phyloP scores from a whole-genome alignment of 1,140 invertebrate genomes.

The Lycorma delicatula region DNA sequence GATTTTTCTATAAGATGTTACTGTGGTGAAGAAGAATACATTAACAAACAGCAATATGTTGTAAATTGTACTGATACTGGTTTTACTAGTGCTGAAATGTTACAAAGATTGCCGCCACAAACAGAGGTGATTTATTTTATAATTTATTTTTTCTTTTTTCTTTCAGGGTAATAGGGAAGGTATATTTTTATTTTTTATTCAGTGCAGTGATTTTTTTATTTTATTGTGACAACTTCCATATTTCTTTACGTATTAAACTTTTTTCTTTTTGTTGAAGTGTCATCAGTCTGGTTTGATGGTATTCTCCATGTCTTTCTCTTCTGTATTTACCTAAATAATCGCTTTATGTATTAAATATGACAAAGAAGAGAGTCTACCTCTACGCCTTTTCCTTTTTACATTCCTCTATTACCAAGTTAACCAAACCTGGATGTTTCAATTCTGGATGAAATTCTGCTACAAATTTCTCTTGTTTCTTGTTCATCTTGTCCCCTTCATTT shows the following conservation, averaged over 20 bases:
- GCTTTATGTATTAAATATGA: no score
- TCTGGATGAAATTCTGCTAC: no score
- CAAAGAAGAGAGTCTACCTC: no score
- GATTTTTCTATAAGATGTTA: constrained; percentile 36
- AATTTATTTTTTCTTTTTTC: neutral
- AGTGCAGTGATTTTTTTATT: no score
- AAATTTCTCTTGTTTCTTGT: no score
- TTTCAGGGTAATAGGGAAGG: neutral
- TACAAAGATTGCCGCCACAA: constrained; percentile 52
- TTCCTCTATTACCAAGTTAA: no score
- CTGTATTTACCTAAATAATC: no score
- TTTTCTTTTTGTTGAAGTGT: neutral
- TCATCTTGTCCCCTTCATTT: no score
- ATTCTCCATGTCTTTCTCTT: neutral
- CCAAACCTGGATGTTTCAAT: no score
- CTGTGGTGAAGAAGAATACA: constrained; percentile 46
- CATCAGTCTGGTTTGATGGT: neutral
- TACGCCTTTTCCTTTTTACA: no score
- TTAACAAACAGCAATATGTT: constrained; percentile 46
- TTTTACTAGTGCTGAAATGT: constrained; percentile 47
- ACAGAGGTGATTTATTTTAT: constrained; percentile 44
- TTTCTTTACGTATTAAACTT: neutral
- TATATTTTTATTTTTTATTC: no score
- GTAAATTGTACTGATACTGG: constrained; percentile 64
- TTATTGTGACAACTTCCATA: neutral